A percentile compares a stretch with the other conserved stretches of the same genome.
Conservation (phyloP, 30 jellyfish, hydroid and myxozoan genomes). For the Phacellophora camtschatica region DNA sequence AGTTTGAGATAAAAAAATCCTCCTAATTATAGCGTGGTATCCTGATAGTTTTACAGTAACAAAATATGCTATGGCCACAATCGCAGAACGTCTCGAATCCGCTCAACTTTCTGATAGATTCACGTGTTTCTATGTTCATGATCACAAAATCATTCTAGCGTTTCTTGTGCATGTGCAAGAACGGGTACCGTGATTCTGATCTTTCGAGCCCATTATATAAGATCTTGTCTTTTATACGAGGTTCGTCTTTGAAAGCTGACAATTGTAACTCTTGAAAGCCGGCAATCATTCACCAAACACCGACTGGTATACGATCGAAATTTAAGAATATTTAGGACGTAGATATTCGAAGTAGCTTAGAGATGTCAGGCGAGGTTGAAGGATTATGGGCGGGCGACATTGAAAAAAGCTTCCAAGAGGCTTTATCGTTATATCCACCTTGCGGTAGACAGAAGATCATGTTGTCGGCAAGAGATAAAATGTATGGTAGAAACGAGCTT, state of each 20-base stretch:
- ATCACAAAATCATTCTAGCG: conserved; percentile 40
- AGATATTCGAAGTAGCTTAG: too few relatives aligned
- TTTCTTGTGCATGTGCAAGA: conserved; percentile 50
- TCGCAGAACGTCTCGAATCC: too few relatives aligned
- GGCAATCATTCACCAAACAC: too few relatives aligned
- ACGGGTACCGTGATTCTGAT: conserved; percentile 68
- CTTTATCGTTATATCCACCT: conserved; percentile 93
- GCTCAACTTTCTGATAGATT: conserved; percentile 13
- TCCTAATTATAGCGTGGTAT: too few relatives aligned
- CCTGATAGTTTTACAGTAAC: too few relatives aligned
- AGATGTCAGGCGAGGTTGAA: conserved; percentile 74
- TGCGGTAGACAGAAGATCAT: conserved; percentile 98
- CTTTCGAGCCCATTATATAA: conserved; percentile 57
- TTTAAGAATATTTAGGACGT: too few relatives aligned
- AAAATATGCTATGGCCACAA: too few relatives aligned
- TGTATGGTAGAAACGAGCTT: conserved; percentile 97
- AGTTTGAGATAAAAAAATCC: too few relatives aligned
- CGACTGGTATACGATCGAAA: too few relatives aligned
- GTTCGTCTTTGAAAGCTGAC: too few relatives aligned
- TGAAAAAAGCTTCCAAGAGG: conserved; percentile 97
- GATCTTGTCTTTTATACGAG: too few relatives aligned
- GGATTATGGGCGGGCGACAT: conserved; percentile 98
- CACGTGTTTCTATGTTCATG: conserved; percentile 47
- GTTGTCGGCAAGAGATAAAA: conserved; percentile 96
- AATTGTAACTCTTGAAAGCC: too few relatives aligned